phyloP scores from a whole-genome alignment of 2,113 vertebrate genomes.

The Orycteropus afer region DNA sequence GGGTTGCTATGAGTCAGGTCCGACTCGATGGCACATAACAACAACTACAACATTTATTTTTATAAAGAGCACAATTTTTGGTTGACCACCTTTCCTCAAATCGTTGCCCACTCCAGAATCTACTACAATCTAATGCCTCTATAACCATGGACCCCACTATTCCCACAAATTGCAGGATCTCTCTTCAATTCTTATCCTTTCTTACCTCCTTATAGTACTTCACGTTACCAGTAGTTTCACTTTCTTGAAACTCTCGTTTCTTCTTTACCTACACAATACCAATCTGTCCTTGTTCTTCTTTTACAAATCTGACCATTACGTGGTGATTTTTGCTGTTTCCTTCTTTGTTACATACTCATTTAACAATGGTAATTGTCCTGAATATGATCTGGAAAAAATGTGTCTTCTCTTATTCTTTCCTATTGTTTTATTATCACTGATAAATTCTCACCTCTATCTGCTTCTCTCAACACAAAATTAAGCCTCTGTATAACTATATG shows the following conservation, averaged over 20 bases:
- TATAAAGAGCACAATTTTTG: background rate
- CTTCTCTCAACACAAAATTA: background rate
- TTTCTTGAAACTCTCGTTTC: background rate
- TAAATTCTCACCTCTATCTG: background rate
- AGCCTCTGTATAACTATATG: background rate
- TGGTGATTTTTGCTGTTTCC: background rate
- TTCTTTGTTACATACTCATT: background rate
- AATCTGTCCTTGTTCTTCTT: background rate
- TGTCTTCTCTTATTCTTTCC: background rate
- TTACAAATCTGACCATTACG: background rate
- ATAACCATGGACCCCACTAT: background rate
- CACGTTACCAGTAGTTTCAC: background rate
- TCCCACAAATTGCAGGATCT: background rate
- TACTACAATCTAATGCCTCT: background rate
- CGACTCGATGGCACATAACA: too few relatives aligned
- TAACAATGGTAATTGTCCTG: background rate
- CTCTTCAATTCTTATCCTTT: background rate
- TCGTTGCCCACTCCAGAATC: background rate
- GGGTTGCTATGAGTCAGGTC: too few relatives aligned
- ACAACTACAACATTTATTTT: too few relatives aligned
- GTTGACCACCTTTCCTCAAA: background rate
- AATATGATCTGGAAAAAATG: background rate
- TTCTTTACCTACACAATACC: background rate
- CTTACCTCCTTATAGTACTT: background rate
- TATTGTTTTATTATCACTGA: background rate